These are phyloP conservation scores for Chironomus striatipennis DNA, from an alignment of 1,140 invertebrate genomes.

Conservation along the genomic window DNA sequence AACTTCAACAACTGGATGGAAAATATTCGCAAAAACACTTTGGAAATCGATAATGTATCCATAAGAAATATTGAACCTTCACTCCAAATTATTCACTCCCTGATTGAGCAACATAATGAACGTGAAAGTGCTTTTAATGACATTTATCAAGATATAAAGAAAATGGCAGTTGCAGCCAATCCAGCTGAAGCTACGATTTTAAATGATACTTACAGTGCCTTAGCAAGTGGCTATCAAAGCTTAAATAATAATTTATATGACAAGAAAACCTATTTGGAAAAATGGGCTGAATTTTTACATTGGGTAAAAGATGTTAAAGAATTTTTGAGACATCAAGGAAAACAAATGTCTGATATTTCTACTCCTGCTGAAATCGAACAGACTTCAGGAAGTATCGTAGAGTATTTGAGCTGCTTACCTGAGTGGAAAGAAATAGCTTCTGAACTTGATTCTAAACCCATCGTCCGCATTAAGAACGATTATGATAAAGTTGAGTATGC, in stretches of 20 bases:
- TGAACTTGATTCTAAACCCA: slow-evolving; percentile 56
- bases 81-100: slow-evolving; percentile 66
- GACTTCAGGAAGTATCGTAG: slow-evolving; percentile 57
- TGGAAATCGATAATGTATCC: slow-evolving; percentile 69
- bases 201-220: slow-evolving; percentile 60
- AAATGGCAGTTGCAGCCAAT: slow-evolving; percentile 56
- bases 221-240: slow-evolving; percentile 67
- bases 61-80: slow-evolving; percentile 68
- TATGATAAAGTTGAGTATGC: slow-evolving; percentile 45
- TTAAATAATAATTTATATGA: slow-evolving; percentile 64
- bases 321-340: slow-evolving; percentile 69
- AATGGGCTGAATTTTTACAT: slow-evolving; percentile 71
- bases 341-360: slow-evolving; percentile 66
- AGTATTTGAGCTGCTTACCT: slow-evolving; percentile 52
- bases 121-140: slow-evolving; percentile 62
- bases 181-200: slow-evolving; percentile 62
- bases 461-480: slow-evolving; percentile 52
- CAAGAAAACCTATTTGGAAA: slow-evolving; percentile 66
- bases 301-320: slow-evolving; percentile 75
- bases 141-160: slow-evolving; percentile 75
- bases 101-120: slow-evolving; percentile 72
- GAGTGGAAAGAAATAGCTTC: slow-evolving; percentile 60
- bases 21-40: slow-evolving; percentile 60
- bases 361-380: slow-evolving; percentile 53
- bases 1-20: slow-evolving; percentile 81